Conservation (phyloP, 2,797 vertebrate species). For the Syndactyla subalaris region DNA sequence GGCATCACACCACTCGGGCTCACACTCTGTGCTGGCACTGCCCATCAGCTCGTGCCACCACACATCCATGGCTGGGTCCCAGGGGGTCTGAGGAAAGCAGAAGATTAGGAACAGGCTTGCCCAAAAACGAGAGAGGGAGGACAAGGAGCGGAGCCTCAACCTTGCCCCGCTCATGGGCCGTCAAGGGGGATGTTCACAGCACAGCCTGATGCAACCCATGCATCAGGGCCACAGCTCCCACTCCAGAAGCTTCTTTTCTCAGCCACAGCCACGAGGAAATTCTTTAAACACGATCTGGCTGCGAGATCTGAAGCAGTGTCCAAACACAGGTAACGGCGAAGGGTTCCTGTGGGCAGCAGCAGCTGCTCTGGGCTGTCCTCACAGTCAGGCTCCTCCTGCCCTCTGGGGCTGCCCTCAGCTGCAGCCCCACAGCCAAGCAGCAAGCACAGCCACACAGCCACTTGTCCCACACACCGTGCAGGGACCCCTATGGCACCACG, state of each 20-base stretch:
- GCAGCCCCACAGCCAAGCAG: background rate
- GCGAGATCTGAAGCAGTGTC: background rate
- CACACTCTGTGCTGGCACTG: slow-evolving; percentile 84
- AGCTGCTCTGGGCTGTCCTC: background rate
- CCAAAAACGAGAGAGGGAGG: background rate
- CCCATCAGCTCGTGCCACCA: slow-evolving; percentile 90
- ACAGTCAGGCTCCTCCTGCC: background rate
- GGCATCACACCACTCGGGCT: slow-evolving; percentile 94
- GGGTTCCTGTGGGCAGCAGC: background rate
- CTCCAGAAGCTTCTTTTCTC: background rate
- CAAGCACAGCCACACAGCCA: background rate
- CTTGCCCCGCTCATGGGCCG: accelerated
- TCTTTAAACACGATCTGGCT: background rate
- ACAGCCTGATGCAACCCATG: background rate
- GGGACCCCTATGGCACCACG: accelerated
- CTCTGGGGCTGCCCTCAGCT: background rate
- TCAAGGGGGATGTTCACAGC: background rate
- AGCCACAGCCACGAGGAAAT: background rate
- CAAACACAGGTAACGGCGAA: accelerated
- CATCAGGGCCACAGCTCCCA: background rate
- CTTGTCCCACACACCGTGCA: accelerated
- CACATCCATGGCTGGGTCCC: slow-evolving; percentile 87
- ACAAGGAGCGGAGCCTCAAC: background rate
- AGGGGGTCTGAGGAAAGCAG: slow-evolving; percentile 81
- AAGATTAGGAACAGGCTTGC: background rate